Conservation (phyloP, 2,888 invertebrate species). For the Nemotelus nigrinus region DNA sequence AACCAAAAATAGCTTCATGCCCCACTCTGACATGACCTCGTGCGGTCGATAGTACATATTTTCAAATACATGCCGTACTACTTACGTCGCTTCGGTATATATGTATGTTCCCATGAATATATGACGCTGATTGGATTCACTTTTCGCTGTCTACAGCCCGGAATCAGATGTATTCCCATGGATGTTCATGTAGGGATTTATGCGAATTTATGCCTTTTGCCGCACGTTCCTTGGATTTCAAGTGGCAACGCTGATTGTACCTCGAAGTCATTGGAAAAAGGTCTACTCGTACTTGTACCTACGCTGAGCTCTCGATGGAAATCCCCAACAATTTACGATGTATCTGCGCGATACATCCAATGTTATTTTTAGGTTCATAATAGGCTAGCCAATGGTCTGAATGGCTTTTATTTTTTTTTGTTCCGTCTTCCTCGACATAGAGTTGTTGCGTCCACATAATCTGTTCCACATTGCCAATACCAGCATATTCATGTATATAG, state of each 20-base stretch:
- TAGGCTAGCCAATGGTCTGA: conserved; percentile 23
- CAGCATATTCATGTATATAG: no score
- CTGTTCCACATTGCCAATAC: neutral
- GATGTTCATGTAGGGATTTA: neutral
- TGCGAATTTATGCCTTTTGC: neutral
- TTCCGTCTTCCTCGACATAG: neutral
- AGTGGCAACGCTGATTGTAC: neutral
- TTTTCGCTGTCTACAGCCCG: no score
- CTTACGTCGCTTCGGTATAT: no score
- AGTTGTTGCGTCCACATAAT: neutral
- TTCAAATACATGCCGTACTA: no score
- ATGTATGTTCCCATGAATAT: no score
- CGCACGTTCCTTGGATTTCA: neutral
- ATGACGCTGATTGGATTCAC: no score
- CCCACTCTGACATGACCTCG: no score
- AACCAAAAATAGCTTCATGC: no score
- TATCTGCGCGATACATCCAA: neutral
- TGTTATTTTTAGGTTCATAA: conserved; percentile 15
- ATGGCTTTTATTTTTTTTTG: neutral
- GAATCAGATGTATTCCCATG: neutral
- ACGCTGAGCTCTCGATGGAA: neutral
- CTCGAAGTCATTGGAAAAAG: neutral
- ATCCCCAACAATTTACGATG: neutral
- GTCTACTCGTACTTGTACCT: neutral
- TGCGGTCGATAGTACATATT: no score